Evolutionary conservation across 2,888 invertebrate genomes (phyloP).

Genomic region (Pediacus dermestoides): DNA sequence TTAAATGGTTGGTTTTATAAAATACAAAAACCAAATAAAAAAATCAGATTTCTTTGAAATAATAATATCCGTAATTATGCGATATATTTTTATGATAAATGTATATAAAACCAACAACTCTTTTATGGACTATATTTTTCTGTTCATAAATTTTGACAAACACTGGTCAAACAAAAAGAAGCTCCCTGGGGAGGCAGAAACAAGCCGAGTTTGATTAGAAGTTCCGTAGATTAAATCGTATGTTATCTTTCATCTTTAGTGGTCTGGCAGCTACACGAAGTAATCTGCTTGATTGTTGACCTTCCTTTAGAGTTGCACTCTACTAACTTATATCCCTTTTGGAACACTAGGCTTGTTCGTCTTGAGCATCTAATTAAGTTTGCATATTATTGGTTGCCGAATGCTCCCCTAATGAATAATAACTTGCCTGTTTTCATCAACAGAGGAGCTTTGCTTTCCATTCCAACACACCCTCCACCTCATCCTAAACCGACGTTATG

Average conservation of each 20-base stretch:
- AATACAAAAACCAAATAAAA: too few species aligned
- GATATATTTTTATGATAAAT: too few species aligned
- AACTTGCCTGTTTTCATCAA: too few species aligned
- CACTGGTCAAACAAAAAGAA: constrained; percentile 18
- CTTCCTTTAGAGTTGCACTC: constrained; percentile 12
- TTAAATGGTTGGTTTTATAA: too few species aligned
- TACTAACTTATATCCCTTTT: constrained; percentile 7
- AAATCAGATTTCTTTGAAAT: too few species aligned
- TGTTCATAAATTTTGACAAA: constrained; percentile 18
- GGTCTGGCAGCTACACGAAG: constrained; percentile 22
- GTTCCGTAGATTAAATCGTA: constrained; percentile 21
- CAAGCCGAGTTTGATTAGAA: constrained; percentile 19
- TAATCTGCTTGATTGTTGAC: constrained; percentile 24
- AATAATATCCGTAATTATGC: too few species aligned
- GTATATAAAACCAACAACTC: too few species aligned
- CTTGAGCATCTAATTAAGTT: constrained; percentile 15
- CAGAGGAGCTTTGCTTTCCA: too few species aligned
- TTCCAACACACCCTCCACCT: too few species aligned
- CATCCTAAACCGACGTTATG: too few species aligned
- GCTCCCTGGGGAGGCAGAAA: constrained; percentile 11
- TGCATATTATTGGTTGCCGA: constrained; percentile 18
- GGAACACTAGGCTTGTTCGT: constrained; percentile 15
- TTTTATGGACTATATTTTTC: too few species aligned
- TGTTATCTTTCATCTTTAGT: constrained; percentile 21
- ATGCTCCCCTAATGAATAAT: too few species aligned